Base-by-base conservation (phyloP, 2,797 vertebrate genomes). In the Poecilia velifera region DNA sequence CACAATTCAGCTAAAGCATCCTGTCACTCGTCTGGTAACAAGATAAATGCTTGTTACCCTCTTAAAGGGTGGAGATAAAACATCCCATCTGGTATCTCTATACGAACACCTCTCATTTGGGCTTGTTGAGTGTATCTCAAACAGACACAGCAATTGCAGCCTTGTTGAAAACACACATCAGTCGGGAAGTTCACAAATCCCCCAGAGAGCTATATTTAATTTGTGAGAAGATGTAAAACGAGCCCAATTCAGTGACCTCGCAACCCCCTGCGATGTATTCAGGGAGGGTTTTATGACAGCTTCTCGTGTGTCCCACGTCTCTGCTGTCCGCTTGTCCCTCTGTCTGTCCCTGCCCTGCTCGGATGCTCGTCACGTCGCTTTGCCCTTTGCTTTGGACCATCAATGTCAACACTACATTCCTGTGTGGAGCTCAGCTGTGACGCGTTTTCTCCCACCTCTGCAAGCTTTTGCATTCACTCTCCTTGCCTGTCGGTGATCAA, bases 311-410 rank as follows among this genome's bases (percentile, higher is more conserved):
- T 89, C 76, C 77, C 22, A 1, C 31, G 68, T 84, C 84, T 87
- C 84, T 83, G 85, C 88, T 84, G 82, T 88, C 87, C 74, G 79
- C 88, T 86, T 85, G 82, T 88, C 87, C 73, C 81, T 89, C 89
- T 84, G 81, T 88, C 83, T 86, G 80, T 79, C 74, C 83, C 81
- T 76, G 64, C 76, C 79, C 70, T 81, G 78, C 91, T 92, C 68
- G 76, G 83, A 95, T 95, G 94, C 95, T 70, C 49, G 93, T 95
- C 95, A 95, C 95, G 93, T 95, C 92, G 85, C 85, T 87, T 88
- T 96, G 95, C 95, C 94, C 95, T 95, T 95, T 96, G 93, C 94
- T 94, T 94, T 94, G 86, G 91, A 92, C 86, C 89, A 89, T 94
- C 93, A 92, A 85, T 93, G 94, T 95, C 94, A 96, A 95, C 94